Evolutionary conservation across 1,140 invertebrate genomes (phyloP), one percentile per base, ranked within the genome.

Genomic region (Forficula auricularia): DNA sequence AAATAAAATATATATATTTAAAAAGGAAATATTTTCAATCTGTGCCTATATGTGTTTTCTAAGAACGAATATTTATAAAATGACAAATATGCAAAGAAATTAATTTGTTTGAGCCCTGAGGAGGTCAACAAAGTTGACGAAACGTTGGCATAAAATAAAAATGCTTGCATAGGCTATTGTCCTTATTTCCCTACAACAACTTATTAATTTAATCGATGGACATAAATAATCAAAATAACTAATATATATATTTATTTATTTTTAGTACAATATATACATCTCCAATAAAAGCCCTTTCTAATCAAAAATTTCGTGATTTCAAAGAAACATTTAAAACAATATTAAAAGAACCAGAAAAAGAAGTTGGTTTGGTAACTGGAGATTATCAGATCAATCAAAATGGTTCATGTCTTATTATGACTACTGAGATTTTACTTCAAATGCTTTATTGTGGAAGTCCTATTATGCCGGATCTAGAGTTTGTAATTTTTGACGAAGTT

Each of bases 401-500:
- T 12, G 92, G 92, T 1, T 75, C 82, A 2, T 98, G 94, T 62
- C 71, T 99, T 0, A 95, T 99, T 33, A 98, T 99, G 94, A 99
- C 96, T 0, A 99, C 96, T 1, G 96, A 99, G 71, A 98, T 99
- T 55, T 63, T 99, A 12, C 73, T 90, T 46, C 94, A 88, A 0
- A 97, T 98, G 92, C 60, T 98, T 2, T 98, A 96, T 57, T 87
- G 88, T 56, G 90, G 86, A 38, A 90, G 88, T 42, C 90, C 97
- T 56, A 78, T 92, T 40, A 82, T 96, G 2, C 70, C 89, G 42
- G 94, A 98, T 65, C 66, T 99, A 36, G 94, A 99, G 59, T 98
- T 90, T 72, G 95, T 98, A 2, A 92, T 99, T 52, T 98, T 99
- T 60, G 96, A 99, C 63, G 96, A 99, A 69, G 92, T 98, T 18